Conservation (phyloP, 2,888 invertebrate genomes). For the Epicampocera succincta region DNA sequence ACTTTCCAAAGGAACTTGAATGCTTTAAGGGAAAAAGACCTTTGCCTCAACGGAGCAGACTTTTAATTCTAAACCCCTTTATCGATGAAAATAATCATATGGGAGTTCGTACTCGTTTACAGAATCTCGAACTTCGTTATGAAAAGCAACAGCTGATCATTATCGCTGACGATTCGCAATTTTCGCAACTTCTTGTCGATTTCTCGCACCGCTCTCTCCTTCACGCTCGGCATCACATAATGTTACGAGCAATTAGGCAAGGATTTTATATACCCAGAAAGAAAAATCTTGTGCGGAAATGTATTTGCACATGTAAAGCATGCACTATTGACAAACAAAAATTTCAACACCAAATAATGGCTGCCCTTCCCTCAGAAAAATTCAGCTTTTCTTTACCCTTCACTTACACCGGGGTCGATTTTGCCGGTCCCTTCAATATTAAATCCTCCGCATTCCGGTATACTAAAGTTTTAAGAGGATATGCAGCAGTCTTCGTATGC, state of each 20-base stretch:
- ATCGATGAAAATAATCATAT: no score
- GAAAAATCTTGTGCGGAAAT: constrained; percentile 9
- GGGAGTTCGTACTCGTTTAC: constrained; percentile 8
- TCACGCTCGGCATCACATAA: not conserved
- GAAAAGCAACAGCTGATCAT: constrained; percentile 28
- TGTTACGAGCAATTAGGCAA: constrained; percentile 1
- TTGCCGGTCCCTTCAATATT: constrained; percentile 59
- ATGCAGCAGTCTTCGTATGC: constrained; percentile 6
- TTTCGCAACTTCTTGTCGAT: not conserved
- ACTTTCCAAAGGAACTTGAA: not conserved
- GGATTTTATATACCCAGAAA: not conserved
- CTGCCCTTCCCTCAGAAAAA: constrained; percentile 47
- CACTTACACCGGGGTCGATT: constrained; percentile 49
- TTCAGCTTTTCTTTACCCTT: constrained; percentile 44
- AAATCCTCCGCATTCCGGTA: constrained; percentile 42
- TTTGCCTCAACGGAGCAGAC: not conserved
- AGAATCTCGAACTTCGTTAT: constrained; percentile 8
- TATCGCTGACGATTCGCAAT: constrained; percentile 14
- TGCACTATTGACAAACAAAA: constrained; percentile 17
- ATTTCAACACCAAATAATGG: no score
- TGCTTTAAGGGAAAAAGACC: no score
- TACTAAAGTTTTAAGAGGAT: constrained; percentile 49
- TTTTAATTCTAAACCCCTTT: not conserved
- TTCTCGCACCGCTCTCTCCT: constrained; percentile 21
- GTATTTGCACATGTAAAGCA: constrained; percentile 14